Evolutionary conservation across 64 coral and sea anemone species (phyloP).

Genomic region (Astreopora myriophthalma): DNA sequence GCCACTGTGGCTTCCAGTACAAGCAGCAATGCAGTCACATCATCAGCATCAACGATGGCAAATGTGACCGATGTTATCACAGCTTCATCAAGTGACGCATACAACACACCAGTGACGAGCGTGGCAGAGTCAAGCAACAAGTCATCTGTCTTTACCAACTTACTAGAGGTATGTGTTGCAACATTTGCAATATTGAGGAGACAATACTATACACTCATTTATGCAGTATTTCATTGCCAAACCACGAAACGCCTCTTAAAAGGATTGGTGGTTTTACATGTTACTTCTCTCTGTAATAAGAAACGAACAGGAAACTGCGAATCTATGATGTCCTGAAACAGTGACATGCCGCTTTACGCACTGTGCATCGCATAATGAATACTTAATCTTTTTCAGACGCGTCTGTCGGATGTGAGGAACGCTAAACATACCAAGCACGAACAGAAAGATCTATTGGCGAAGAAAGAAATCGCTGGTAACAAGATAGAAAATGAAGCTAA

Average conservation of each 20-base stretch:
- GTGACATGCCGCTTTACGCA: too few species aligned
- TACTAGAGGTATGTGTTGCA: constrained; percentile 3
- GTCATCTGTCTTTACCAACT: constrained; percentile 4
- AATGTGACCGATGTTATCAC: background rate
- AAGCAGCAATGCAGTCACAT: background rate
- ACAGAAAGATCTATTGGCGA: background rate
- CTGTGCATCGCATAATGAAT: background rate
- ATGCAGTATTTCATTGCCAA: background rate
- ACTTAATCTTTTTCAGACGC: background rate
- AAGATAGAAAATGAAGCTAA: background rate
- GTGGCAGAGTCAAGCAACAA: constrained; percentile 1
- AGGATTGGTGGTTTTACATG: too few species aligned
- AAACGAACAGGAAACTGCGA: too few species aligned
- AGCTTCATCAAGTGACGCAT: background rate
- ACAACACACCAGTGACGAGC: background rate
- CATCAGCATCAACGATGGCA: background rate
- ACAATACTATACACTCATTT: background rate
- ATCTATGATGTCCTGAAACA: too few species aligned
- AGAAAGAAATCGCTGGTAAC: background rate
- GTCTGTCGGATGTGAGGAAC: background rate
- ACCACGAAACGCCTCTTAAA: background rate
- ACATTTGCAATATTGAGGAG: too few species aligned
- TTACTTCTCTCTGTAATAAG: too few species aligned
- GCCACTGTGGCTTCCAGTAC: background rate
- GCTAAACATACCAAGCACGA: background rate